These are phyloP conservation scores for Speoplatyrhinus poulsoni DNA, from an alignment of 2,113 vertebrate genomes.

Conservation along the genomic window DNA sequence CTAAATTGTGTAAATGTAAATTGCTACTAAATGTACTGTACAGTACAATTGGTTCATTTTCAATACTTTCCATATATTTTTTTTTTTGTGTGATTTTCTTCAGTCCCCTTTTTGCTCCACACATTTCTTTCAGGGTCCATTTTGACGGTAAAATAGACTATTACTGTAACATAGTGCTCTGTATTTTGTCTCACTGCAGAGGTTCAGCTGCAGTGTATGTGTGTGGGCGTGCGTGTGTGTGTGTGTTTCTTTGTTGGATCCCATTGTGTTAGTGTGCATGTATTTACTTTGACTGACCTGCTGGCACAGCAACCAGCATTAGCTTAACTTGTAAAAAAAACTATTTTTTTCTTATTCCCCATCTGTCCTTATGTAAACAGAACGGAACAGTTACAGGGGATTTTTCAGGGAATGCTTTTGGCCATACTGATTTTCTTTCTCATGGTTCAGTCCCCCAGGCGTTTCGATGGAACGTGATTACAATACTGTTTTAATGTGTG, in stretches of 20 bases:
- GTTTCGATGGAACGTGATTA: no score
- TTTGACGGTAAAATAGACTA: conserved; percentile 12
- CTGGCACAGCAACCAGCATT: conserved; percentile 15
- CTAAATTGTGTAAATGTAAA: no score
- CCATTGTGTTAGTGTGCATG: neutral
- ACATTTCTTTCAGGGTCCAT: conserved; percentile 12
- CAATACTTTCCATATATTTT: no score
- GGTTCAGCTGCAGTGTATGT: conserved; percentile 11
- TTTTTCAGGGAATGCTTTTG: conserved; percentile 26
- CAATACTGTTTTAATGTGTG: no score
- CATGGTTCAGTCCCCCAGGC: neutral
- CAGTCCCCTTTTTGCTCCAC: no score
- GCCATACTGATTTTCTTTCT: conserved; percentile 14
- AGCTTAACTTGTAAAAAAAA: neutral
- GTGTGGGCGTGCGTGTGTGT: neutral
- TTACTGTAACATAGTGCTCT: conserved; percentile 24
- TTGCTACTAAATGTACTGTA: no score
- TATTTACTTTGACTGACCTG: conserved; percentile 1
- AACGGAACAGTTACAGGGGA: neutral
- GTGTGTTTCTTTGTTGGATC: neutral
- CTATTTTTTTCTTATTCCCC: neutral
- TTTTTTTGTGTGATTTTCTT: no score
- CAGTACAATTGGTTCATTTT: no score
- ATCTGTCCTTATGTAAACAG: conserved; percentile 6
- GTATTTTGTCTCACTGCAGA: conserved; percentile 25